Base-by-base conservation (phyloP, 1,140 invertebrate species). In the Adelges cooleyi region DNA sequence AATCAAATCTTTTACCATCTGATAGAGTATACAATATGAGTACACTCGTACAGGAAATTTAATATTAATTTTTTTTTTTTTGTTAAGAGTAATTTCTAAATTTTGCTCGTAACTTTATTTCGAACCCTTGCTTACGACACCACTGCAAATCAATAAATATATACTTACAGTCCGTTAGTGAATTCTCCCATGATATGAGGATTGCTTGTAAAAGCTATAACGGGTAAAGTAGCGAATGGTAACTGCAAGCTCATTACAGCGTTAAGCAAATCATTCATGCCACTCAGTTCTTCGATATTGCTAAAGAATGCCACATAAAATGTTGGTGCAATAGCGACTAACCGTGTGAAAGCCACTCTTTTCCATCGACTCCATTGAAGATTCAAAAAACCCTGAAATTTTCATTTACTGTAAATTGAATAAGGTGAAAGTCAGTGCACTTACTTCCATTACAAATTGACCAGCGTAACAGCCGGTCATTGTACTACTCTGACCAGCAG, bases 211-310 rank as follows among this genome's bases (percentile, higher is more conserved):
- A 95, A 95, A 1, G 90, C 89, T 25, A 95, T 82, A 0, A 89
- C 87, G 17, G 92, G 92, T 65, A 95, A 76, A 9, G 90, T 81
- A 15, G 92, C 87, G 72, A 90, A 90, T 2, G 87, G 87, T 65
- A 90, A 72, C 71, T 92, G 90, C 1, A 93, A 75, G 67, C 84
- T 87, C 90, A 93, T 93, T 3, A 93, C 79, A 2, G 89, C 89
- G 76, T 95, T 95, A 1, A 95, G 76, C n/a, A 89, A 77, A 73
- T 95, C 91, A 73, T 95, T 95, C 84, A 95, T 85, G 17, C 76
- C 77, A 20, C 87, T 89, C 40, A 95, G 75, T 68, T 92, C 80
- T 18, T 83, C 73, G 69, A 95, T 85, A 53, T 86, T 77, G 51
- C 81, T 81, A 68, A 81, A 89, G 68, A 86, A 82, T 2, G 91